phyloP scores from a whole-genome alignment of 2,113 vertebrate genomes.

The Cranoglanis bouderius region DNA sequence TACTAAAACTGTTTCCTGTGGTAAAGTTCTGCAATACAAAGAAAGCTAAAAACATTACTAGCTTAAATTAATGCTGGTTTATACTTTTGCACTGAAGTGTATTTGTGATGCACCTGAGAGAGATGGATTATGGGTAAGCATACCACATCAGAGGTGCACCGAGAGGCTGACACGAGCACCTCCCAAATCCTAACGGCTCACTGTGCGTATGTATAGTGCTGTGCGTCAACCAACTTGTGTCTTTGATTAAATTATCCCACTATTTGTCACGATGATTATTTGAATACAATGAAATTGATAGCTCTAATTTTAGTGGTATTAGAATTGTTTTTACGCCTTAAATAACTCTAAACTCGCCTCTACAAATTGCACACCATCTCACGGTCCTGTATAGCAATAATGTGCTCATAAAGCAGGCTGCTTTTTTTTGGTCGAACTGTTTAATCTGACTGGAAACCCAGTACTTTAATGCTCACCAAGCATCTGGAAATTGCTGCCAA shows the following conservation, averaged over 20 bases:
- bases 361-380: background rate
- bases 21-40: background rate
- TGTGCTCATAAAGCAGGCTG: background rate
- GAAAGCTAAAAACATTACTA: background rate
- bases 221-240: background rate
- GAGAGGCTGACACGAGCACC: background rate
- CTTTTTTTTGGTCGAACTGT: background rate
- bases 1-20: background rate
- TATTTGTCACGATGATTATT: background rate
- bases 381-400: background rate
- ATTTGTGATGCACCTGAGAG: background rate
- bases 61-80: background rate
- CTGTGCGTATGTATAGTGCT: background rate
- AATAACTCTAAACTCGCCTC: background rate
- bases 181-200: background rate
- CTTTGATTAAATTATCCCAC: background rate
- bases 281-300: background rate
- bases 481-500: conserved; percentile 12
- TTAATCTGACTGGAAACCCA: background rate
- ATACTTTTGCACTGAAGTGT: background rate
- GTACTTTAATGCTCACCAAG: conserved; percentile 22
- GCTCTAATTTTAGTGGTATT: background rate
- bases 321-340: background rate
- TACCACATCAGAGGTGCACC: background rate
- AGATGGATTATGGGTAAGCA: background rate